These are phyloP conservation scores for Teleogryllus occipitalis DNA, from an alignment of 1,140 invertebrate genomes.

Conservation along the genomic window DNA sequence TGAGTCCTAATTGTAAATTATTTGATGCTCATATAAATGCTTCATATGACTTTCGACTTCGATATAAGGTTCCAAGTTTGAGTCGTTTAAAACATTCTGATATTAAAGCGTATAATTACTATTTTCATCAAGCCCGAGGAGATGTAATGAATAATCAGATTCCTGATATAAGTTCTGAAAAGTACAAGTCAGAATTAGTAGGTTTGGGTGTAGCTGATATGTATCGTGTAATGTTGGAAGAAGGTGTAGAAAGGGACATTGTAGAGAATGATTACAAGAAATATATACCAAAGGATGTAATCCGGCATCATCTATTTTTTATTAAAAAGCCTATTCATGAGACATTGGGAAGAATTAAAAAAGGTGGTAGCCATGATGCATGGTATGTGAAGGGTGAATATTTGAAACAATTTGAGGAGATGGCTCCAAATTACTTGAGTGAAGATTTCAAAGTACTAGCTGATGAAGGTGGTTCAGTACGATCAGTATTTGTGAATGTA, in stretches of 20 bases:
- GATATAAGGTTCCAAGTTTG: slow-evolving; percentile 61
- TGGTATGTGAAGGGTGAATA: slow-evolving; percentile 68
- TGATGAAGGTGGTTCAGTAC: slow-evolving; percentile 49
- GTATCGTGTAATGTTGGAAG: slow-evolving; percentile 63
- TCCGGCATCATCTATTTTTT: slow-evolving; percentile 62
- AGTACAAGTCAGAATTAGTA: slow-evolving; percentile 61
- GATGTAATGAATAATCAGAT: slow-evolving; percentile 73
- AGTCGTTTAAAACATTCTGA: slow-evolving; percentile 58
- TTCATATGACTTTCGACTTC: slow-evolving; percentile 63
- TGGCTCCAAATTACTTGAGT: slow-evolving; percentile 71
- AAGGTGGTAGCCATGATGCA: slow-evolving; percentile 40
- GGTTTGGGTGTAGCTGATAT: slow-evolving; percentile 79
- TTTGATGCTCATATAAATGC: slow-evolving; percentile 41
- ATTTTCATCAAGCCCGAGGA: slow-evolving; percentile 71
- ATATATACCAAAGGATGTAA: slow-evolving; percentile 68
- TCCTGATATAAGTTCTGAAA: slow-evolving; percentile 64
- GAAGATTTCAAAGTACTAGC: slow-evolving; percentile 65
- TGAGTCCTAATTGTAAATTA: slow-evolving; percentile 47
- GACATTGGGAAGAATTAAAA: slow-evolving; percentile 51
- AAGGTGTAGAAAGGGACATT: slow-evolving; percentile 49
- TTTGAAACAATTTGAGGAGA: slow-evolving; percentile 60
- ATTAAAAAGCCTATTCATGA: slow-evolving; percentile 63
- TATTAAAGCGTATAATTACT: slow-evolving; percentile 67
- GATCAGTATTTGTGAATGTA: slow-evolving; percentile 52
- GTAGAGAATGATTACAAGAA: slow-evolving; percentile 69